Base-by-base conservation (phyloP, 2,888 invertebrate genomes). In the Girardia tigrina region DNA sequence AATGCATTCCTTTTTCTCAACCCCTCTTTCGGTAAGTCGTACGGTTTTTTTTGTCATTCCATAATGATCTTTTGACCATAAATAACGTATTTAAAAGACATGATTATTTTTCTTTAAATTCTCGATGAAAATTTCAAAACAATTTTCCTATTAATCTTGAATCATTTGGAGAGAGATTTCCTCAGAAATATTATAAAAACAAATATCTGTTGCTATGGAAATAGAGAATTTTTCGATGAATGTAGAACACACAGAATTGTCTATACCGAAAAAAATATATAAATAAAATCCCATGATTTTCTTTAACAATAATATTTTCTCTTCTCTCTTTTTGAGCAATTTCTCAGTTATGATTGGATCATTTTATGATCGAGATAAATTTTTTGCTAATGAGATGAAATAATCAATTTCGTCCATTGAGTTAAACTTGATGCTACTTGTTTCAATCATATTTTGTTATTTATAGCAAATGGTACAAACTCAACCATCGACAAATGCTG, bases 1-100 rank as follows among this genome's bases (percentile, higher is more conserved):
- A 56, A 56, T 56, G 56, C 23, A 56, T 56, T 56, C 56, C 56
- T 56, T 56, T 56, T 56, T 56, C 56, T 56, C 56, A 56, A 56
- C 6, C 23, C 56, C 56, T 8, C 23, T 56, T 12, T 56, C 56
- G 56, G 56, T 56, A 56, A 56, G 56, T 56, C n/a, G n/a, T n/a
- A 56, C 4, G 23, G 56, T 56, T 56, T 56, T 56, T 8, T 56
- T 56, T 56, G n/a, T n/a, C n/a, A 6, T 36, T 36, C 16, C 16
- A 12, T 36, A 12, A 36, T 36, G 36, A 16, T 36, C 16, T 36
- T 16, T 16, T 36, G 8, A 12, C 12, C 8, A 36, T 36, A 12
- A 12, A 12, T 16, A 36, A 36, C 8, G 8, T 36, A 36, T 36
- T 36, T 12, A 36, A 36, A 36, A 36, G 16, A 36, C 16, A 36